phyloP scores from a whole-genome alignment of 2,797 vertebrate genomes.

The Bradypodion ventrale region DNA sequence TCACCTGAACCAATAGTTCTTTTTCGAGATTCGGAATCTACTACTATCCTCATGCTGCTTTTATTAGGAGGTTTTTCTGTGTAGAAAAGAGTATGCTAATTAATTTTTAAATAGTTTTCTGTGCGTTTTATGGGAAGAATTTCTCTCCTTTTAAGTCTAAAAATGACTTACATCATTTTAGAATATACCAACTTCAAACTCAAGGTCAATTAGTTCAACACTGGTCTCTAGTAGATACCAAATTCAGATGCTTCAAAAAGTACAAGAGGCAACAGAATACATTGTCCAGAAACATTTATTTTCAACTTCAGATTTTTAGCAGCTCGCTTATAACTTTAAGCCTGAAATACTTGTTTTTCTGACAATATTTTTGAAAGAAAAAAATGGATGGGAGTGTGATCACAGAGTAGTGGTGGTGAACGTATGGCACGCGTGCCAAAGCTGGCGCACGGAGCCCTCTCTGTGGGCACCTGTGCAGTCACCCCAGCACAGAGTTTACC shows the following conservation, averaged over 20 bases:
- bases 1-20: constrained; percentile 83
- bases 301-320: constrained; percentile 27
- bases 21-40: constrained; percentile 94
- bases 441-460: too few relatives aligned
- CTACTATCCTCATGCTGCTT: constrained; percentile 93
- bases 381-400: not conserved
- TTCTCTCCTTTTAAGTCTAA: constrained; percentile 28
- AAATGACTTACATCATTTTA: constrained; percentile 4
- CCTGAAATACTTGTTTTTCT: constrained; percentile 29
- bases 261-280: constrained; percentile 17
- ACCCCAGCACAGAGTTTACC: too few relatives aligned
- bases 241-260: constrained; percentile 36
- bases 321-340: constrained; percentile 34
- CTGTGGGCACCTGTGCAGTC: too few relatives aligned
- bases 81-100: constrained; percentile 39
- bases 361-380: constrained; percentile 6
- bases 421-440: too few relatives aligned
- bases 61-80: constrained; percentile 91
- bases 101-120: constrained; percentile 45
- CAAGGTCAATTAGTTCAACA: constrained; percentile 18
- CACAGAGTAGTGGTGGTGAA: too few relatives aligned
- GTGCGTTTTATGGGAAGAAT: constrained; percentile 29
- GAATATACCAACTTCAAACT: constrained; percentile 36
- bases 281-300: constrained; percentile 24
- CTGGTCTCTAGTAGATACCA: constrained; percentile 27